These are phyloP conservation scores for Sebastes flavidus DNA, from an alignment of 2,797 vertebrate genomes.

Conservation along the genomic window DNA sequence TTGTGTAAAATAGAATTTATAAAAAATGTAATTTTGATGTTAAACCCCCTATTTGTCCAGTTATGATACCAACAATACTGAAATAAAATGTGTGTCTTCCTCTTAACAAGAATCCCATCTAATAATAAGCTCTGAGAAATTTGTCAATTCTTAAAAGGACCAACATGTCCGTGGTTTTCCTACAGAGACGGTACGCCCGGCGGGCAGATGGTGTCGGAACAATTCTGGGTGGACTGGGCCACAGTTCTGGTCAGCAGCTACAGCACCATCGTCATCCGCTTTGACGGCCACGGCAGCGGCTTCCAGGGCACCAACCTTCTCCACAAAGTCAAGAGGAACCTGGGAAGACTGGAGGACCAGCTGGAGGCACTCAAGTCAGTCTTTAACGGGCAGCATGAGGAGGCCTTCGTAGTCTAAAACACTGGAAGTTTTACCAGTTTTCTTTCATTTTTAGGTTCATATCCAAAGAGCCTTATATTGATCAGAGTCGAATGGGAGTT, in stretches of 20 bases:
- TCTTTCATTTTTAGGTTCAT: slow-evolving; percentile 76
- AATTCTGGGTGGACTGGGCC: slow-evolving; percentile 92
- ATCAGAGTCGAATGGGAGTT: slow-evolving; percentile 90
- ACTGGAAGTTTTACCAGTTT: neutral
- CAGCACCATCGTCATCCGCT: slow-evolving; percentile 88
- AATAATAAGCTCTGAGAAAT: neutral
- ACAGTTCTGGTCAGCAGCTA: slow-evolving; percentile 93
- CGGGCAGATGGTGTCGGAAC: slow-evolving; percentile 92
- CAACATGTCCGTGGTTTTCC: neutral
- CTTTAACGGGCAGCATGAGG: neutral
- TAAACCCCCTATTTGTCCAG: neutral
- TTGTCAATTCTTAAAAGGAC: neutral
- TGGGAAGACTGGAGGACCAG: slow-evolving; percentile 92
- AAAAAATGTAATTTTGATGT: neutral
- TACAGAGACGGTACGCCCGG: slow-evolving; percentile 92
- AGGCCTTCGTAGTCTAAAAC: neutral
- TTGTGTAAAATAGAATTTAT: neutral
- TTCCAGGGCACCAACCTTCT: slow-evolving; percentile 95
- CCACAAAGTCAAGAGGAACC: slow-evolving; percentile 87
- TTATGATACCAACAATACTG: neutral
- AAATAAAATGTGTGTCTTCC: neutral
- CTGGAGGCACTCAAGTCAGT: slow-evolving; percentile 89
- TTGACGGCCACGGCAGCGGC: slow-evolving; percentile 94
- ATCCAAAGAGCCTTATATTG: slow-evolving; percentile 88
- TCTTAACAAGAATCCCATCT: neutral